These are phyloP conservation scores for Cephalopachus bancanus DNA, from an alignment of 2,797 vertebrate genomes.

Conservation along the genomic window DNA sequence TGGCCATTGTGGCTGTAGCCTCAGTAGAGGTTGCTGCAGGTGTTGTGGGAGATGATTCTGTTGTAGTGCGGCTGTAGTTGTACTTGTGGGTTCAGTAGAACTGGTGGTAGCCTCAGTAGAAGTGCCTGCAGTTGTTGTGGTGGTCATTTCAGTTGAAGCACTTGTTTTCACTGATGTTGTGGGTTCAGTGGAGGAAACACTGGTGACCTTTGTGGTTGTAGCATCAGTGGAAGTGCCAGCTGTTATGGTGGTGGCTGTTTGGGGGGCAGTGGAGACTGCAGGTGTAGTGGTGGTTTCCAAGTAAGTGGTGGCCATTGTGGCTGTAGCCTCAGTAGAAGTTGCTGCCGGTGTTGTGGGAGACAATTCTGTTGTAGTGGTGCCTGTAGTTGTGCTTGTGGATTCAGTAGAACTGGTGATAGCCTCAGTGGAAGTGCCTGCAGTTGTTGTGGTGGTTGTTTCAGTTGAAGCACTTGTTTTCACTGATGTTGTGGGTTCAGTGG, in stretches of 20 bases:
- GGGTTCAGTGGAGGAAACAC: rapidly evolving
- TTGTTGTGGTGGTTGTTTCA: not conserved
- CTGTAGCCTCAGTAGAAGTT: rapidly evolving
- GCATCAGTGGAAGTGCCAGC: not conserved
- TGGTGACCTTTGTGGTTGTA: not conserved
- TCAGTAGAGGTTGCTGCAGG: too few species aligned
- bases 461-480: not conserved
- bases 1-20: not conserved
- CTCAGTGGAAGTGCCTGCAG: not conserved
- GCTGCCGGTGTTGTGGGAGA: too few species aligned
- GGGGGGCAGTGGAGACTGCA: not conserved
- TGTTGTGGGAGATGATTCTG: too few species aligned
- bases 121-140: too few species aligned
- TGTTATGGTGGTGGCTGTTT: too few species aligned
- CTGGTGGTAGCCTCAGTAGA: too few species aligned
- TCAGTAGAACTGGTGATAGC: rapidly evolving
- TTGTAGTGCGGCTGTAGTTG: rapidly evolving
- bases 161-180: not conserved
- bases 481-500: not conserved
- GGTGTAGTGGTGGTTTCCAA: too few species aligned
- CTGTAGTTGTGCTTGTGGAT: rapidly evolving
- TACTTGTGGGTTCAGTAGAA: not conserved
- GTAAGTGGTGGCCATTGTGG: not conserved
- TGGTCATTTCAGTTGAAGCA: not conserved
- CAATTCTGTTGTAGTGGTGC: not conserved